These are phyloP conservation scores for Coilia nasus DNA, from an alignment of 2,797 vertebrate species.

Conservation along the genomic window DNA sequence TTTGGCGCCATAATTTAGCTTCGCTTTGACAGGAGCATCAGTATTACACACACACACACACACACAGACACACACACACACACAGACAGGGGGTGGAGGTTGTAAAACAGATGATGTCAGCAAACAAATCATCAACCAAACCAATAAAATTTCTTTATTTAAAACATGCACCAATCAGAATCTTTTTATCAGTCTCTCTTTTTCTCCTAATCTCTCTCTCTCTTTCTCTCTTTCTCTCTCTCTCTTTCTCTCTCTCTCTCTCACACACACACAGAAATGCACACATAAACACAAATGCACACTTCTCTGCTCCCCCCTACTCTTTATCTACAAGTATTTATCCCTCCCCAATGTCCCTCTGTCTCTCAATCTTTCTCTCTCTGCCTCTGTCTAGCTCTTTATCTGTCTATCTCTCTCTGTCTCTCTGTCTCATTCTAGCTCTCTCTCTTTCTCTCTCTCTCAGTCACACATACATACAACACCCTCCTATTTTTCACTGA, in stretches of 20 bases:
- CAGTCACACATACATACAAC: too few species aligned
- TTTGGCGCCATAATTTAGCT: background rate
- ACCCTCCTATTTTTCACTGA: too few species aligned
- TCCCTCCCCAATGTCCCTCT: too few species aligned
- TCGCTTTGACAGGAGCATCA: background rate
- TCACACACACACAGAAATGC: too few species aligned
- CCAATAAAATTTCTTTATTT: background rate
- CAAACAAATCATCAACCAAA: background rate
- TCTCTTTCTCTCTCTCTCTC: background rate
- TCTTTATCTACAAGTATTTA: too few species aligned
- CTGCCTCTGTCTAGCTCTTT: too few species aligned
- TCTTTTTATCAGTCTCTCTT: background rate
- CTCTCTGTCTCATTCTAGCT: too few species aligned
- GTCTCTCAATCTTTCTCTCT: too few species aligned
- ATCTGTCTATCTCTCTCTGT: too few species aligned
- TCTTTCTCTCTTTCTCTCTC: background rate
- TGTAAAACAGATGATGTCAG: slow-evolving; percentile 8
- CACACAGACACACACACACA: background rate
- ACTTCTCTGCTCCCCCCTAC: too few species aligned
- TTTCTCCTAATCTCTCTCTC: background rate
- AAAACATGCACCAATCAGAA: background rate
- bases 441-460: too few species aligned
- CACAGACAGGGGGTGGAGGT: background rate
- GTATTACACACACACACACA: background rate
- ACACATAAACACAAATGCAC: too few species aligned